Evolutionary conservation across 1,140 invertebrate genomes (phyloP).

Genomic region (Drosophila pallidifrons): DNA sequence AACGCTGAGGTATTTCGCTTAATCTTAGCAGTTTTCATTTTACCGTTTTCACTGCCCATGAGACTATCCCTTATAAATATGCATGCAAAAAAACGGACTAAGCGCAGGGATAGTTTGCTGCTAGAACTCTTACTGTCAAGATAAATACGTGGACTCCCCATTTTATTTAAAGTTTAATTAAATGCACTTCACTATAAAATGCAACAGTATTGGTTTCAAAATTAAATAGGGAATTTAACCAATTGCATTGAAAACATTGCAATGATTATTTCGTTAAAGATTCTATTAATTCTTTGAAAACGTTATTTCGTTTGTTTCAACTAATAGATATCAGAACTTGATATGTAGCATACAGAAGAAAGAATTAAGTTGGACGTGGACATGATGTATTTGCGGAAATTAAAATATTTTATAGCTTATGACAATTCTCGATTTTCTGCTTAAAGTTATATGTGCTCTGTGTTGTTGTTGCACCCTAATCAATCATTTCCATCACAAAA

Average conservation of each 20-base stretch:
- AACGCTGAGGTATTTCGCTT: constrained; percentile 56
- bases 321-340: too few species aligned
- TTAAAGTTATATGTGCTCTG: neutral
- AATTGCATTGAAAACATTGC: too few species aligned
- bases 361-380: constrained; percentile 14
- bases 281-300: too few species aligned
- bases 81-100: constrained; percentile 66
- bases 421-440: neutral
- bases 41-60: neutral
- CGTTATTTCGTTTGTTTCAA: too few species aligned
- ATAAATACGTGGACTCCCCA: constrained; percentile 50
- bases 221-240: too few species aligned
- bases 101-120: constrained; percentile 9
- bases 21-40: constrained; percentile 61
- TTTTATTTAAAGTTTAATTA: constrained; percentile 55
- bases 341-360: too few species aligned
- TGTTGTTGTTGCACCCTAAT: constrained; percentile 16
- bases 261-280: too few species aligned
- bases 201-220: too few species aligned
- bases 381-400: constrained; percentile 64
- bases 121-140: constrained; percentile 34
- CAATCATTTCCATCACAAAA: constrained; percentile 48
- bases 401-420: constrained; percentile 69
- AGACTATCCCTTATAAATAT: constrained; percentile 72
- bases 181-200: constrained; percentile 28